phyloP scores from a whole-genome alignment of 2,888 invertebrate species.

The Automeris io region DNA sequence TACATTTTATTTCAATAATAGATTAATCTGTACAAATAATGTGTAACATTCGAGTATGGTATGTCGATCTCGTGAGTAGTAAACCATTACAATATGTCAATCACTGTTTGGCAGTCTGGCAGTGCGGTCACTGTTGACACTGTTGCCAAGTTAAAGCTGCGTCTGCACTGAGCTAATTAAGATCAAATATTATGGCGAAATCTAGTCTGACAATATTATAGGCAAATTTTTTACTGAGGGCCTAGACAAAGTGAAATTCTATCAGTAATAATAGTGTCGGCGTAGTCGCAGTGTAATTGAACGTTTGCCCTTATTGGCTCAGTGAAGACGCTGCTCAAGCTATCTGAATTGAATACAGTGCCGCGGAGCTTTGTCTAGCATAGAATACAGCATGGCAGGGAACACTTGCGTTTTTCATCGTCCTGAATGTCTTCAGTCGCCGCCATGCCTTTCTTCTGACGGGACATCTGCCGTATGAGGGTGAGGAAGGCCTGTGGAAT shows the following conservation, averaged over 20 bases:
- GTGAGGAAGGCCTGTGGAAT: conserved; percentile 57
- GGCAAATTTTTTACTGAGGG: too few relatives aligned
- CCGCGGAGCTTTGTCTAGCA: conserved; percentile 10
- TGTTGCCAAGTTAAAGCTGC: too few relatives aligned
- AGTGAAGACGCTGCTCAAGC: conserved; percentile 1
- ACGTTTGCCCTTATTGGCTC: too few relatives aligned
- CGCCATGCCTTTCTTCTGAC: conserved; percentile 44
- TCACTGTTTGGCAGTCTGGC: not conserved
- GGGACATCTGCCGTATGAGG: conserved; percentile 57
- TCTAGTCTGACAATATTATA: too few relatives aligned
- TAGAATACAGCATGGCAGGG: conserved; percentile 37
- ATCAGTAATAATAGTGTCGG: too few relatives aligned
- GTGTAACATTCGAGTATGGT: not conserved
- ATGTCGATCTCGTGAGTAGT: not conserved
- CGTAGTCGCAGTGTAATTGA: too few relatives aligned
- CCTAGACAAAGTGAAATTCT: too few relatives aligned
- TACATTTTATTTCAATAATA: too few relatives aligned
- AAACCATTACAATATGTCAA: not conserved
- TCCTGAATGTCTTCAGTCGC: conserved; percentile 21
- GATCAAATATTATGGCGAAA: too few relatives aligned
- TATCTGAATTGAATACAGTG: conserved; percentile 5
- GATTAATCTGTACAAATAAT: conserved; percentile 3
- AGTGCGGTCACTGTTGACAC: not conserved
- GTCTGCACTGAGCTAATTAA: too few relatives aligned
- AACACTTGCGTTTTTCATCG: conserved; percentile 22